Evolutionary conservation across 2,113 vertebrate species (phyloP).

Genomic region (Carollia perspicillata): DNA sequence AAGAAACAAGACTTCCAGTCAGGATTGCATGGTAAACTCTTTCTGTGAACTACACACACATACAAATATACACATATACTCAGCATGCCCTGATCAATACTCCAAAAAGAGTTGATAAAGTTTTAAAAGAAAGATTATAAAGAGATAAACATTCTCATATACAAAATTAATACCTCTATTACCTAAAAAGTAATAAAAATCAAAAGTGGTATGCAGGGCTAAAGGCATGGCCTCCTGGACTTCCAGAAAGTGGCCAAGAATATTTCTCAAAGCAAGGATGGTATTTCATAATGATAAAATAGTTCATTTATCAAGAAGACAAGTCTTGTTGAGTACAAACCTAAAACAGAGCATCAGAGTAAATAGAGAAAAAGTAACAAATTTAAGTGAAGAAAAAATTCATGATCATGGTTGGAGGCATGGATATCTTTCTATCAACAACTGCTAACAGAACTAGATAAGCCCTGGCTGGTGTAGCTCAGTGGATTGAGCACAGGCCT

Average conservation of each 20-base stretch:
- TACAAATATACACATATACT: background rate
- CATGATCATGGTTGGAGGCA: background rate
- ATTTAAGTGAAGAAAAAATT: background rate
- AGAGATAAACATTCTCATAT: background rate
- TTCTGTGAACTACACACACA: background rate
- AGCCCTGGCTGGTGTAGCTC: too few species aligned
- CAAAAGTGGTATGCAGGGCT: background rate
- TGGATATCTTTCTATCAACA: background rate
- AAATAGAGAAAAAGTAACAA: background rate
- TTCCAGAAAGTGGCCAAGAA: background rate
- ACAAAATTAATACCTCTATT: background rate
- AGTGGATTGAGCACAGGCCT: too few species aligned
- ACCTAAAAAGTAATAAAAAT: background rate
- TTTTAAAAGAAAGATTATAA: background rate
- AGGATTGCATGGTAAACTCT: background rate
- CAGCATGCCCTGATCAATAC: background rate
- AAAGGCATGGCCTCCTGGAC: background rate
- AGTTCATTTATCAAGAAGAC: background rate
- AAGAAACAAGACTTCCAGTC: background rate
- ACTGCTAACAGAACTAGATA: background rate
- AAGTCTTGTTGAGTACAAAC: background rate
- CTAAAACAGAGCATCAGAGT: background rate
- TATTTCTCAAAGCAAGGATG: background rate
- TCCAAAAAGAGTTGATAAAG: background rate
- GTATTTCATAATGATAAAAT: background rate